These are phyloP conservation scores for Oryzias curvinotus DNA, from an alignment of 2,113 vertebrate genomes.

Conservation along the genomic window DNA sequence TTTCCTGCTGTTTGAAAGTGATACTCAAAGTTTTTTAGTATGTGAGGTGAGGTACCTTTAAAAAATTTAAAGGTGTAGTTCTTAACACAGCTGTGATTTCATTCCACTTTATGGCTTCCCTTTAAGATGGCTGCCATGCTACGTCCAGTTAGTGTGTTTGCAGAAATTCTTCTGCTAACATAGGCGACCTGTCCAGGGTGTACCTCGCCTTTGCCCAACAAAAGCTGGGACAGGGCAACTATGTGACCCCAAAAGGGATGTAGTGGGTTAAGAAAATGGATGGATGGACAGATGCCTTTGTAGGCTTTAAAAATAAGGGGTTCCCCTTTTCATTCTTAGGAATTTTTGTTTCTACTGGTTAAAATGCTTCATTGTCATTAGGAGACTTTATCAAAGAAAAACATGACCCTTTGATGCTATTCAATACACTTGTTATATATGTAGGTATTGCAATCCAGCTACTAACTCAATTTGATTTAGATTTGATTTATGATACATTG, in stretches of 20 bases:
- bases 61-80: constrained; percentile 52
- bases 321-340: constrained; percentile 33
- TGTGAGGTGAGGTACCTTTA: constrained; percentile 51
- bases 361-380: too few relatives aligned
- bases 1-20: constrained; percentile 67
- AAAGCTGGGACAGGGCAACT: too few relatives aligned
- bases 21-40: constrained; percentile 58
- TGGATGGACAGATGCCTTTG: constrained; percentile 18
- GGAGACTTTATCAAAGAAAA: too few relatives aligned
- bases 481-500: too few relatives aligned
- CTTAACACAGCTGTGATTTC: constrained; percentile 61
- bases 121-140: constrained; percentile 44
- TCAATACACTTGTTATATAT: too few relatives aligned
- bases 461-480: too few relatives aligned
- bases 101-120: constrained; percentile 42
- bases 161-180: constrained; percentile 38
- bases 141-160: constrained; percentile 29
- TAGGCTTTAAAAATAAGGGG: constrained; percentile 44
- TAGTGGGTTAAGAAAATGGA: too few relatives aligned
- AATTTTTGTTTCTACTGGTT: too few relatives aligned
- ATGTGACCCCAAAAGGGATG: too few relatives aligned
- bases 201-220: too few relatives aligned
- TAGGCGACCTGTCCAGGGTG: constrained; percentile 51
- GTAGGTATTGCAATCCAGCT: too few relatives aligned
- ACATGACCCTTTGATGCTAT: too few relatives aligned